phyloP scores from a whole-genome alignment of 1,140 invertebrate genomes.

The Halictus rubicundus region DNA sequence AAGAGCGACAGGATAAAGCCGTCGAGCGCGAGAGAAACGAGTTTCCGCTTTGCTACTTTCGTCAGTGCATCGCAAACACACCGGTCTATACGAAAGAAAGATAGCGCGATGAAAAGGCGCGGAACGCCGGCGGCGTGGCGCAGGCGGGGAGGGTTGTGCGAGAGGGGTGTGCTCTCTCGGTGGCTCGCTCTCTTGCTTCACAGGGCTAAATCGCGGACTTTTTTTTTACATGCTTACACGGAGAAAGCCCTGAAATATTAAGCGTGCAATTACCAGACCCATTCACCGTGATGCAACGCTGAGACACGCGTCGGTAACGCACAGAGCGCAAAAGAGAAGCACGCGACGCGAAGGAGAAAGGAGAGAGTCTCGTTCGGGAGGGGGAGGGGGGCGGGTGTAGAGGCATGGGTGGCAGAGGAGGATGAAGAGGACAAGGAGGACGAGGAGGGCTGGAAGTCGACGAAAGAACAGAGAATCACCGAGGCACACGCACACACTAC shows the following conservation, averaged over 20 bases:
- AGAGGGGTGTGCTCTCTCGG: no score
- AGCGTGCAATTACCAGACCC: constrained; percentile 79
- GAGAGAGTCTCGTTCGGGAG: background rate
- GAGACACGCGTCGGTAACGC: constrained; percentile 67
- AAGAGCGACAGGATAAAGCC: constrained; percentile 43
- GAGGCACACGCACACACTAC: constrained; percentile 50
- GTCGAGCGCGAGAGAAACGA: constrained; percentile 52
- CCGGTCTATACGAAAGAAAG: constrained; percentile 49
- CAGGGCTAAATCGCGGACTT: constrained; percentile 73
- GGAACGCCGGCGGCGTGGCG: constrained; percentile 34
- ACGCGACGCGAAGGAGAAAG: background rate
- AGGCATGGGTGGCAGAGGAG: background rate
- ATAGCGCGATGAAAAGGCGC: constrained; percentile 51
- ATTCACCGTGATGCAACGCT: constrained; percentile 77
- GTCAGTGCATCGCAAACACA: constrained; percentile 61
- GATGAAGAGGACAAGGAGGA: no score
- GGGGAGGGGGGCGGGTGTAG: constrained; percentile 17
- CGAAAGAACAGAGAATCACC: constrained; percentile 38
- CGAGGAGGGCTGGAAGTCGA: constrained; percentile 33
- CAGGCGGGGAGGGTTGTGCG: no score
- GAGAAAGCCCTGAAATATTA: constrained; percentile 80
- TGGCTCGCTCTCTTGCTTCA: constrained; percentile 51
- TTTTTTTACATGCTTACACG: constrained; percentile 75
- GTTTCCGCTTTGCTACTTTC: constrained; percentile 74
- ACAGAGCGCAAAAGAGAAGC: constrained; percentile 21